These are phyloP conservation scores for Urosaurus nigricauda DNA, from an alignment of 2,797 vertebrate genomes.

Conservation along the genomic window DNA sequence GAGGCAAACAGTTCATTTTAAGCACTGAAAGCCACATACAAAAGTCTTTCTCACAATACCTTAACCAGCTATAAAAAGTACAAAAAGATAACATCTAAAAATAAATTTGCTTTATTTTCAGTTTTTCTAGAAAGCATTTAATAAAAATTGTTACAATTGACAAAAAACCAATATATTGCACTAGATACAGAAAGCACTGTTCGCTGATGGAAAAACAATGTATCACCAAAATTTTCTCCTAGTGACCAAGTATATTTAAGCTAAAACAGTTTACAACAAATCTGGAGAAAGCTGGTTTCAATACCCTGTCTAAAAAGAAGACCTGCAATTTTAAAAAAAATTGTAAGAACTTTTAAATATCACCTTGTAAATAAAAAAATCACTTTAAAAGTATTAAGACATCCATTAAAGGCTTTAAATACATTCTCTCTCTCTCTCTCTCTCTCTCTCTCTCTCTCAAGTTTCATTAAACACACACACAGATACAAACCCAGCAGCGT, in stretches of 20 bases:
- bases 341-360: constrained; percentile 67
- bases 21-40: not conserved
- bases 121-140: constrained; percentile 83
- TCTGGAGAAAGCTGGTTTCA: constrained; percentile 70
- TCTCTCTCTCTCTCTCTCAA: constrained; percentile 67
- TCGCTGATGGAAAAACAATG: constrained; percentile 62
- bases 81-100: constrained; percentile 74
- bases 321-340: constrained; percentile 77
- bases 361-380: constrained; percentile 72
- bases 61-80: not conserved
- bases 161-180: constrained; percentile 78
- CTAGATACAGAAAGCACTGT: constrained; percentile 74
- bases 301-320: constrained; percentile 76
- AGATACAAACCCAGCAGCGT: not conserved
- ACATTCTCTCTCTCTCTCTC: constrained; percentile 66
- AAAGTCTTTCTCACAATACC: constrained; percentile 12
- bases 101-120: constrained; percentile 84
- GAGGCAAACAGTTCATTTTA: not conserved
- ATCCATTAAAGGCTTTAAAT: constrained; percentile 46
- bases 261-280: constrained; percentile 66
- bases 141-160: constrained; percentile 82
- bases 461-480: constrained; percentile 33
- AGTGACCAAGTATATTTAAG: constrained; percentile 60
- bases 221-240: not conserved
- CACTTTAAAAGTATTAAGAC: constrained; percentile 73